Base-by-base conservation (phyloP, 2,888 invertebrate genomes). In the Dendrolimus houi region DNA sequence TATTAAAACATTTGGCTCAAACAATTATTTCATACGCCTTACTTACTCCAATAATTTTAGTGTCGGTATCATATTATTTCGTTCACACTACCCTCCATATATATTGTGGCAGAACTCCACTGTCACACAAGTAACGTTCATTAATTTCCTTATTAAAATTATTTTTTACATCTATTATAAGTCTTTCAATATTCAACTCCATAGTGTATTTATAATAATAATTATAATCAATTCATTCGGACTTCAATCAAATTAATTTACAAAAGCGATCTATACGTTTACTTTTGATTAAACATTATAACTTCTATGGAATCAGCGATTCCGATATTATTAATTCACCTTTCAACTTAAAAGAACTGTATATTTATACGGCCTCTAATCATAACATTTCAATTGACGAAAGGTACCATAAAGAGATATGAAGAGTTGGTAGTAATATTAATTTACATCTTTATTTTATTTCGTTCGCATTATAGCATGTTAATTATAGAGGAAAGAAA, bases 261-360 rank as follows among this genome's bases (percentile, higher is more conserved):
- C n/a, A 17, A 14, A 14, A 13, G 7, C 9, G 7, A 14, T 53
- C n/a, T 13, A n/a, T 14, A n/a, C n/a, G 52, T 53, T 53, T 17
- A 41, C 56, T 56, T 55, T 57, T 57, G 54, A 53, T 59, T 61
- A 59, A 57, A 58, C 41, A 57, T 58, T 47, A 53, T 52, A n/a
- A 56, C 17, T 59, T 54, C 56, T 55, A 47, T 47, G 47, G 47
- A 12, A 47, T 47, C 47, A 47, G 9, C 47, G 47, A 47, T 2
- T 47, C 7, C 47, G 9, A 47, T 12, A 12, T 10, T 47, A 47
- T 10, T 47, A 47, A 47, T 47, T 47, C 47, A 47, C 47, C 6
- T 47, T 47, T 10, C 12, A 12, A 47, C 47, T 47, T 29, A 8
- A 47, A 47, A 47, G 8, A 12, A 47, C 9, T 47, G 47, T 12